phyloP scores from a whole-genome alignment of 2,888 invertebrate species.

The Blomia tropicalis region DNA sequence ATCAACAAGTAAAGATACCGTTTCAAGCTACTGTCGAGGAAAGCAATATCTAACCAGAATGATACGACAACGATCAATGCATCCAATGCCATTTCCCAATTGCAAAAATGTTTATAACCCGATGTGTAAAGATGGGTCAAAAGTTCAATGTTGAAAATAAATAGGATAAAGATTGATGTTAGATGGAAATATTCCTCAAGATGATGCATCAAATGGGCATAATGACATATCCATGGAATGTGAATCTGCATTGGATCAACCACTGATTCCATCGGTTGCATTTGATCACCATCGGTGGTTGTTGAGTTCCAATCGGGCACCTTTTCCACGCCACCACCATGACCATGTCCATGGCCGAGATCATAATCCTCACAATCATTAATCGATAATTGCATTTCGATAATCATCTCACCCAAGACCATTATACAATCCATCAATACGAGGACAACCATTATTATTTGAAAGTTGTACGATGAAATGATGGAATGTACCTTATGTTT shows the following conservation, averaged over 20 bases:
- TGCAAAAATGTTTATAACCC: slow-evolving; percentile 5
- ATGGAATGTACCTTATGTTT: not conserved
- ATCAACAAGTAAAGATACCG: slow-evolving; percentile 8
- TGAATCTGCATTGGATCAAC: not conserved
- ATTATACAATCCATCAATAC: slow-evolving; percentile 6
- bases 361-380: not conserved
- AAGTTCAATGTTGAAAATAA: slow-evolving; percentile 5
- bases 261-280: not conserved
- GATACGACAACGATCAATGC: slow-evolving; percentile 11
- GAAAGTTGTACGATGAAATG: not conserved
- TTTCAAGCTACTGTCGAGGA: not conserved
- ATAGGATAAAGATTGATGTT: slow-evolving; percentile 3
- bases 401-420: slow-evolving; percentile 14
- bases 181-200: not conserved
- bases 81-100: slow-evolving; percentile 8
- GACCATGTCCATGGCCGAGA: not conserved
- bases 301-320: not conserved
- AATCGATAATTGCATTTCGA: not conserved
- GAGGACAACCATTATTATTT: slow-evolving; percentile 2
- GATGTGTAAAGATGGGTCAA: not conserved
- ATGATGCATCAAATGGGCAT: slow-evolving; percentile 7
- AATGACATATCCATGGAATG: not conserved
- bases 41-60: not conserved
- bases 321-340: not conserved
- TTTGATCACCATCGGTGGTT: not conserved